phyloP scores from a whole-genome alignment of 2,113 vertebrate species.

The Esox niger region DNA sequence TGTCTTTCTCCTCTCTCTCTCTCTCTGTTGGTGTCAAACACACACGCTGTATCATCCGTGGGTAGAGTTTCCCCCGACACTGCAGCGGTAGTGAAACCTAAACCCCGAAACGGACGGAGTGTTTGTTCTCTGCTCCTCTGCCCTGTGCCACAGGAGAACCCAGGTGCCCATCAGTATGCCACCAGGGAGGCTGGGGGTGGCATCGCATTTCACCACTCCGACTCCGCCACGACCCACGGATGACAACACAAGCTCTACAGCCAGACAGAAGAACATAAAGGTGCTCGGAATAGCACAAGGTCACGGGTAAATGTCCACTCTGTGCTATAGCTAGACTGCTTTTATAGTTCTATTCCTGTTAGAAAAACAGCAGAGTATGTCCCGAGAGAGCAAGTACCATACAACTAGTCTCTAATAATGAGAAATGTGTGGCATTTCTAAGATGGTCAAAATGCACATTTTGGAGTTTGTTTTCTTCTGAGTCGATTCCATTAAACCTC shows the following conservation, averaged over 20 bases:
- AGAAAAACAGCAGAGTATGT: slow-evolving; percentile 28
- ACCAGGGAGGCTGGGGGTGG: slow-evolving; percentile 32
- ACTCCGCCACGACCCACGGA: slow-evolving; percentile 19
- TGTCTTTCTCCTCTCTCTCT: background rate
- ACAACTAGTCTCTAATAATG: background rate
- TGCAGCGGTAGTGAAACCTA: slow-evolving; percentile 52
- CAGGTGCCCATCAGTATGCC: slow-evolving; percentile 21
- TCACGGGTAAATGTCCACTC: slow-evolving; percentile 48
- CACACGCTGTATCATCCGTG: background rate
- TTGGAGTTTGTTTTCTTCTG: slow-evolving; percentile 4
- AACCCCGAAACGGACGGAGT: slow-evolving; percentile 19
- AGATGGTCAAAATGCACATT: background rate
- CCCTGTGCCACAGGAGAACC: slow-evolving; percentile 1
- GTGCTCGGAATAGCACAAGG: slow-evolving; percentile 59
- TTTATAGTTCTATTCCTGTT: slow-evolving; percentile 43
- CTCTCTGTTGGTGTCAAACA: background rate
- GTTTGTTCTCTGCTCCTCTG: too few relatives aligned
- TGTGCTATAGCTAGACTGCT: slow-evolving; percentile 31
- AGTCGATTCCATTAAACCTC: too few relatives aligned
- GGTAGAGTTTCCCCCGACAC: slow-evolving; percentile 44
- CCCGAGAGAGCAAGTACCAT: slow-evolving; percentile 1
- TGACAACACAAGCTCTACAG: slow-evolving; percentile 55
- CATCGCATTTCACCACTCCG: slow-evolving; percentile 44
- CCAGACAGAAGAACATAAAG: slow-evolving; percentile 42
- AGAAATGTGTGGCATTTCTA: background rate